Conservation (phyloP, 2,888 invertebrate genomes). For the Tetranychus truncatus region DNA sequence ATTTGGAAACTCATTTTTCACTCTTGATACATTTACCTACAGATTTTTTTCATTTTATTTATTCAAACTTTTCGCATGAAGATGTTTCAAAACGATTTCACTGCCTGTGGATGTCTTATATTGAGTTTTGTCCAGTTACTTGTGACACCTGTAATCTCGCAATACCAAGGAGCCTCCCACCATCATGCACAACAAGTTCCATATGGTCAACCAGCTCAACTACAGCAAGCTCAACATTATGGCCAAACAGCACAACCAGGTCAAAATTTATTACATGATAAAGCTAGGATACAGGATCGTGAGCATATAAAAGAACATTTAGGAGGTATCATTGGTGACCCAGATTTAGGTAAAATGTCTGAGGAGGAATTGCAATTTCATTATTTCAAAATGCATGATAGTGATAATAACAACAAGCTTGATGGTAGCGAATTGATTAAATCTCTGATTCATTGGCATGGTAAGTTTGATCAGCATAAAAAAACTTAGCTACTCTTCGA, state of each 20-base stretch:
- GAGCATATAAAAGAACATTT: conserved; percentile 24
- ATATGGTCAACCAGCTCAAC: not conserved
- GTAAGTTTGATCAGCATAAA: conserved; percentile 17
- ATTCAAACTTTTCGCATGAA: too few relatives aligned
- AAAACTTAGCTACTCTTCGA: too few relatives aligned
- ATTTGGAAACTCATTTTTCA: too few relatives aligned
- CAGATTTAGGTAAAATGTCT: conserved; percentile 74
- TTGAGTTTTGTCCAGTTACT: too few relatives aligned
- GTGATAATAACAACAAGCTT: conserved; percentile 82
- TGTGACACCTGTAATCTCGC: too few relatives aligned
- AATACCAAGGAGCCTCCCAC: too few relatives aligned
- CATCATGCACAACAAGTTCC: not conserved
- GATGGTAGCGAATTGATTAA: conserved; percentile 91
- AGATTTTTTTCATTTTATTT: too few relatives aligned
- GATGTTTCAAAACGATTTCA: too few relatives aligned
- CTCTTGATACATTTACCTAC: too few relatives aligned
- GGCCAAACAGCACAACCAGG: conserved; percentile 12
- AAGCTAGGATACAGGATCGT: conserved; percentile 28
- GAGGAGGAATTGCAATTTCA: conserved; percentile 89
- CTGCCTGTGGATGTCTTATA: too few relatives aligned
- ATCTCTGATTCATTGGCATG: conserved; percentile 89
- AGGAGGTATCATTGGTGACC: conserved; percentile 48
- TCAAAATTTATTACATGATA: conserved; percentile 27
- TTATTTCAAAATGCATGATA: conserved; percentile 95
- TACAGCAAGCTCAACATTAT: conserved; percentile 7